Conservation (phyloP, 2,113 vertebrate genomes). For the Heterochromis multidens region DNA sequence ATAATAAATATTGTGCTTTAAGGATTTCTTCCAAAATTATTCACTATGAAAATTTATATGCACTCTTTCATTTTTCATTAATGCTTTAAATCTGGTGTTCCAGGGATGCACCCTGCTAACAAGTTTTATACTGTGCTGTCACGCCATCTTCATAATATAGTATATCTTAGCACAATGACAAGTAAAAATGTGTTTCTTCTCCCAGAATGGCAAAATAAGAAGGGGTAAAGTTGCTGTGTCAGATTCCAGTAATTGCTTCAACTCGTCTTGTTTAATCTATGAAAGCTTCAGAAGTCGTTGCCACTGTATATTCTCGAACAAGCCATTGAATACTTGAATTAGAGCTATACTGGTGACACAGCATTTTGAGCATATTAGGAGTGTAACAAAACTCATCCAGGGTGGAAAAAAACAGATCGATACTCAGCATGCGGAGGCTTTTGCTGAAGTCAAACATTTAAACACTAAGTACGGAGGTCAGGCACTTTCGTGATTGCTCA, state of each 20-base stretch:
- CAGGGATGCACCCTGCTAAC: not conserved
- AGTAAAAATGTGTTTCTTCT: not conserved
- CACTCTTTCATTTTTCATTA: not conserved
- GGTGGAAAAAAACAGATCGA: not conserved
- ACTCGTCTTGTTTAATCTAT: not conserved
- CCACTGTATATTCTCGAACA: not conserved
- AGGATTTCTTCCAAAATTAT: not conserved
- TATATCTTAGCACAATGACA: not conserved
- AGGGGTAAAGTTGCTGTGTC: not conserved
- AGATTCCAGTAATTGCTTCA: not conserved
- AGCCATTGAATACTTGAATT: not conserved
- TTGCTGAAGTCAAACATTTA: not conserved
- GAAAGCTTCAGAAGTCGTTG: not conserved
- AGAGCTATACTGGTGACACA: not conserved
- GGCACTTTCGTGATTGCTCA: not conserved
- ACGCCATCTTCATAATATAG: not conserved
- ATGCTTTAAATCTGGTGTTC: not conserved
- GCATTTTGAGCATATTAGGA: not conserved
- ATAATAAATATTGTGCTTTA: not conserved
- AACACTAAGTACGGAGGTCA: not conserved
- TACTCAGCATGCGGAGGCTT: not conserved
- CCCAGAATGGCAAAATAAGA: not conserved
- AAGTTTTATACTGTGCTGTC: not conserved
- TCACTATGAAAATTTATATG: not conserved
- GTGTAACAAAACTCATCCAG: not conserved